Base-by-base conservation (phyloP, 1,140 invertebrate species). In the Carcinoscorpius rotundicauda region DNA sequence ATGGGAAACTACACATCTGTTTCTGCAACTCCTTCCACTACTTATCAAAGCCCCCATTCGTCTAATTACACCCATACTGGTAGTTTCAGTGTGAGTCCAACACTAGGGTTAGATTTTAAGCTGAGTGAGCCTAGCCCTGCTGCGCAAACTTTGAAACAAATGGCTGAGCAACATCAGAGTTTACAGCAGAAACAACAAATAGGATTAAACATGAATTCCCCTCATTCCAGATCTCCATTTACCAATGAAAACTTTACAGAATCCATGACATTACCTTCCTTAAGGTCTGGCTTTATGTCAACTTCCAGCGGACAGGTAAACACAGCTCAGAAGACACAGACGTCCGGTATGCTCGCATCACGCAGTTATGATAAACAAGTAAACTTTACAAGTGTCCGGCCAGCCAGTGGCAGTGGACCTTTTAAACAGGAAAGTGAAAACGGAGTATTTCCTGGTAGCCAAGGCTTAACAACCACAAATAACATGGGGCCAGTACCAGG, bases 111-210 rank as follows among this genome's bases (percentile, higher is more conserved):
- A 8, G 71, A 84, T 64, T 71, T 71, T 60, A 66, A 64, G n/a
- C 29, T 71, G 9, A 69, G 68, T 5, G 71, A 72, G 55, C 71
- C 72, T 5, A 91, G 88, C 64, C 87, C 91, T 5, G 92, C 92
- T 1, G 92, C 93, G 3, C 90, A 95, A 78, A 95, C 92, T 0
- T 79, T 97, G 9, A 95, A 95, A 75, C 91, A 95, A 72, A 94
- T 95, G 91, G 93, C 93, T 5, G 91, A 95, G 73, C 92, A 96
- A 74, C 93, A 96, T 76, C 91, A 95, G 77, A 89, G 92, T 76
- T 92, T 89, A 75, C 85, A 82, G 65, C 83, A 83, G 68, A 79
- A 69, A 48, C 67, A 72, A 48, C 67, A 68, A 55, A 55, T 55
- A n/a, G 53, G 53, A 55, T 55, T 55, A 55, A n/a, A n/a, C n/a